phyloP scores from a whole-genome alignment of 2,113 vertebrate genomes.

The Centropus bengalensis region DNA sequence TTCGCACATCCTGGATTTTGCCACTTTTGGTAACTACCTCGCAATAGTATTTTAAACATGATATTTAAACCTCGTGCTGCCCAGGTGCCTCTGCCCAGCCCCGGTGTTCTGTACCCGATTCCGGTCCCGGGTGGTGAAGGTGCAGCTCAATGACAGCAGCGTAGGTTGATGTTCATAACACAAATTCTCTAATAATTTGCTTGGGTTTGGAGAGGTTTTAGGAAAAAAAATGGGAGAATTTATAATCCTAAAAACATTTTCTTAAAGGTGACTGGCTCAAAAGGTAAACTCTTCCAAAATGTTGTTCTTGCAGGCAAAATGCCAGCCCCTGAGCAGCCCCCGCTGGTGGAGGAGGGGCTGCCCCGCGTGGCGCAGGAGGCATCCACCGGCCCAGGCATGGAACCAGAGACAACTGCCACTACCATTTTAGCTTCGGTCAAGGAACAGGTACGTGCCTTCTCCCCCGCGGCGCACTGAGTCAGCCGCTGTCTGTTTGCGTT shows the following conservation, averaged over 20 bases:
- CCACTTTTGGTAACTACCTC: background rate
- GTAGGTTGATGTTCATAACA: fast-evolving
- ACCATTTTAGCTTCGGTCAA: constrained; percentile 97
- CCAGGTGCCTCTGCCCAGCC: background rate
- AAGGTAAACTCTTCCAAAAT: constrained; percentile 42
- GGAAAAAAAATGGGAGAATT: background rate
- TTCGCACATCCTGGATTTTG: background rate
- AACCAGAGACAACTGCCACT: constrained; percentile 90
- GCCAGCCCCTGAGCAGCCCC: constrained; percentile 92
- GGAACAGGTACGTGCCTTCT: constrained; percentile 88
- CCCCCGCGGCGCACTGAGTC: background rate
- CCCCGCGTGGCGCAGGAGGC: constrained; percentile 80
- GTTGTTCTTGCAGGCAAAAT: constrained; percentile 81
- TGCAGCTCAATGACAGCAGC: background rate
- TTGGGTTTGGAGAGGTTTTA: background rate
- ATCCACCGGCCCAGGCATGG: constrained; percentile 83
- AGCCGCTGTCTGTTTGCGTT: background rate
- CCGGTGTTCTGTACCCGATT: background rate
- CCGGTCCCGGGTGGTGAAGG: background rate
- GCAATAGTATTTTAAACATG: background rate
- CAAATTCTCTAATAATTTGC: background rate
- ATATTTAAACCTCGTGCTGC: background rate
- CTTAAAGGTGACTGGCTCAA: background rate
- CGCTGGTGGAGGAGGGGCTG: constrained; percentile 89
- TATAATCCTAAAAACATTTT: background rate